Evolutionary conservation across 2,888 invertebrate species (phyloP), one percentile per base, ranked within the genome.

Genomic region (Boloria selene): DNA sequence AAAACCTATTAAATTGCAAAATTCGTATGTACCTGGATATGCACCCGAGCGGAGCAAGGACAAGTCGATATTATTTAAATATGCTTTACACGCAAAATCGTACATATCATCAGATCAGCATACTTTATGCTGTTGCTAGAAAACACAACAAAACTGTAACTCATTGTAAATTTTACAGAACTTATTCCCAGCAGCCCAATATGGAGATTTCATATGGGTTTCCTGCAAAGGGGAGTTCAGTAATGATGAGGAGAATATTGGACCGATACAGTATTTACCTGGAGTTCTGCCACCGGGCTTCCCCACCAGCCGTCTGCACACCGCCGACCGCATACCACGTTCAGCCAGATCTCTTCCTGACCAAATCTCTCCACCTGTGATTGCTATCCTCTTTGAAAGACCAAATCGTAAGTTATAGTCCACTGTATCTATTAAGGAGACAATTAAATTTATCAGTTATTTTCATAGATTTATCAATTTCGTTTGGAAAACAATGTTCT

Each of bases 171-270:
- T 17, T 63, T 38, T 38, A 4, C 74, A 90, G 89, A 79, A 79
- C 13, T 80, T 81, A 55, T 79, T 77, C 0, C 88, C 89, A 13
- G 87, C 86, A 0, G 78, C 84, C 47, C 79, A 81, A 3, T 79
- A 90, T 84, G 93, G 93, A 0, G 92, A 95, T 75, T 94, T 94
- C 88, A 91, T 97, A 47, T 98, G 97, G 95, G 93, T 98, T 18
- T 95, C 95, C 13, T 98, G 98, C 82, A 91, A 94, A 47, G 98
- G 98, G 17, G 96, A 96, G 85, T 94, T 94, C 78, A 92, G 94
- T 59, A 92, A 95, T 0, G 98, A 98, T 83, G 92, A 93, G 81
- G 97, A 98, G 85, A 94, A 95, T 82, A 91, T 97, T 61, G 95
- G 95, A 0, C 90, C 93, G 1, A 93, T 98, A 67, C 88, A 93